These are phyloP conservation scores for Cheirogaleus major DNA, from an alignment of 2,797 vertebrate species.

Conservation along the genomic window DNA sequence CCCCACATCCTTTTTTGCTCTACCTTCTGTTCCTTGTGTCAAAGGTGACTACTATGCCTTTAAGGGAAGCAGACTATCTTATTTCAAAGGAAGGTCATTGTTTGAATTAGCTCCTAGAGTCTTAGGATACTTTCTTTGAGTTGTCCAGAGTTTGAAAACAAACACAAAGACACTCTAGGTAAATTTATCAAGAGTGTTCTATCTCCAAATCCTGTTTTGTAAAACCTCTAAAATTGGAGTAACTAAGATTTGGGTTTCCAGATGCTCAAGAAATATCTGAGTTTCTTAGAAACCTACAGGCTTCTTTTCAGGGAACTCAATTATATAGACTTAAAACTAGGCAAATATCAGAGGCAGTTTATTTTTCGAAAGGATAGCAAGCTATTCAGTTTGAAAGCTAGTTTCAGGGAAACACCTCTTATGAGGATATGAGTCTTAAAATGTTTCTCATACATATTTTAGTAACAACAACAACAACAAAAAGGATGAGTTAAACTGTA, in stretches of 20 bases:
- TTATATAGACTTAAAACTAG: constrained; percentile 13
- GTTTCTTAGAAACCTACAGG: background rate
- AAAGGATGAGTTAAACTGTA: background rate
- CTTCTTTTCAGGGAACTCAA: background rate
- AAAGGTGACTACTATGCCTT: constrained; percentile 63
- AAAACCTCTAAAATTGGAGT: constrained; percentile 4
- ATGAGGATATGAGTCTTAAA: background rate
- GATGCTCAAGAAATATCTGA: background rate
- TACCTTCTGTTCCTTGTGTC: constrained; percentile 58
- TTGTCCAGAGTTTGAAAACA: constrained; percentile 56
- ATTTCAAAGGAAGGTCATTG: constrained; percentile 65
- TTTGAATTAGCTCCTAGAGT: background rate
- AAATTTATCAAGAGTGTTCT: background rate
- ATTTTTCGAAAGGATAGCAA: background rate
- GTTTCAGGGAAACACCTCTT: background rate
- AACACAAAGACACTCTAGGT: constrained; percentile 56
- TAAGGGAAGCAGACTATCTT: constrained; percentile 21
- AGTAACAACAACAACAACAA: background rate
- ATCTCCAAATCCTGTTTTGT: constrained; percentile 15
- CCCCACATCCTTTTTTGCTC: background rate
- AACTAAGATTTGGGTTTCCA: background rate
- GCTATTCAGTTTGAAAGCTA: background rate
- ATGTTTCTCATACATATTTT: background rate
- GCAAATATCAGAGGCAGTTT: background rate
- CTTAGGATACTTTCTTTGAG: constrained; percentile 52